Conservation (phyloP, 35 echinoderm and acorn worm genomes). For the Lytechinus variegatus region DNA sequence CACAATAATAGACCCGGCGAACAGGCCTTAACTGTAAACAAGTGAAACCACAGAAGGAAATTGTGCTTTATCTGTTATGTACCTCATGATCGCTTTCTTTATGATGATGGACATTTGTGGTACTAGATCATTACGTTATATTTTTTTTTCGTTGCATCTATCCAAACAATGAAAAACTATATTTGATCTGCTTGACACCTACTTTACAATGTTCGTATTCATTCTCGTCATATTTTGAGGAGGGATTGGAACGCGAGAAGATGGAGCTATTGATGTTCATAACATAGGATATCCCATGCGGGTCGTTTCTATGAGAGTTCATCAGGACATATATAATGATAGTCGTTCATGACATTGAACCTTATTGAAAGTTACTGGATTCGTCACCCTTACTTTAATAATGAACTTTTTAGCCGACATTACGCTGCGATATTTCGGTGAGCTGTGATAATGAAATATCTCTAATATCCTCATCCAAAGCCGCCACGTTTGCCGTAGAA, state of each 20-base stretch:
- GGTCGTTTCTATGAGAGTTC: not conserved
- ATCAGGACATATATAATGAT: not conserved
- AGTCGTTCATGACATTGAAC: not conserved
- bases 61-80: no score
- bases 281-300: not conserved
- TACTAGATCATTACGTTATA: no score
- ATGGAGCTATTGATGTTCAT: not conserved
- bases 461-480: not conserved
- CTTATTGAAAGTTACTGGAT: not conserved
- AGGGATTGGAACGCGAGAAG: not conserved
- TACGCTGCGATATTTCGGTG: not conserved
- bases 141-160: no score
- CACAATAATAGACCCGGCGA: no score
- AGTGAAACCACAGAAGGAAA: no score
- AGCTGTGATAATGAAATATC: not conserved
- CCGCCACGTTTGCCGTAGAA: not conserved
- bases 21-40: no score
- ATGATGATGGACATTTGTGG: no score
- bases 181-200: no score
- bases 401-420: not conserved
- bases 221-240: no score
- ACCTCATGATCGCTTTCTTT: no score
- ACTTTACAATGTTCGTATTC: no score
- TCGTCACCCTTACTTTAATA: not conserved
- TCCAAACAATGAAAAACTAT: no score